phyloP scores from a whole-genome alignment of 2,797 vertebrate species.

The Poecilia picta region DNA sequence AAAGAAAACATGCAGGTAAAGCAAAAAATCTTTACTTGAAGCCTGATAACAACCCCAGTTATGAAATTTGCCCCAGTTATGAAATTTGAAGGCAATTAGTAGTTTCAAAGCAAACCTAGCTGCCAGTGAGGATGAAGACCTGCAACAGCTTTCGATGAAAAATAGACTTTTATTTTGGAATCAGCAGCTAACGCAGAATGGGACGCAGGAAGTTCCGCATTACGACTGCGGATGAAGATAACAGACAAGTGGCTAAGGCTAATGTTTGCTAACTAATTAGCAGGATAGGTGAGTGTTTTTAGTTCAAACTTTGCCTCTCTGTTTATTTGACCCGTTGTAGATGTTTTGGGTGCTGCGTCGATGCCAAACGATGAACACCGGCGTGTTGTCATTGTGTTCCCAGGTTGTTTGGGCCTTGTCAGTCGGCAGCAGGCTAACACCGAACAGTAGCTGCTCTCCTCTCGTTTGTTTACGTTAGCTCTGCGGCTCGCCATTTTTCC shows the following conservation, averaged over 20 bases:
- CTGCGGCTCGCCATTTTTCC: neutral
- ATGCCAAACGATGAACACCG: neutral
- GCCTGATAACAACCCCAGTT: neutral
- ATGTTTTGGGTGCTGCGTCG: neutral
- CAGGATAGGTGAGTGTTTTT: conserved; percentile 60
- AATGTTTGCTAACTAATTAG: conserved; percentile 76
- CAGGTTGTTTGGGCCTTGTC: conserved; percentile 60
- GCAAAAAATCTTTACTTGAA: neutral
- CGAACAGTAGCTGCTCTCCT: conserved; percentile 15
- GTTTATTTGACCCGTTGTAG: neutral
- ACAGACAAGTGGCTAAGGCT: conserved; percentile 81
- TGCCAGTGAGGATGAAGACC: neutral
- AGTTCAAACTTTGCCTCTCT: conserved; percentile 14
- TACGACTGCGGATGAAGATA: conserved; percentile 74
- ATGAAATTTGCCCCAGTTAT: neutral
- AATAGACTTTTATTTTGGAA: conserved; percentile 71
- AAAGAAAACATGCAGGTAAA: neutral
- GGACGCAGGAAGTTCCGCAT: conserved; percentile 75
- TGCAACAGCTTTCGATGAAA: neutral
- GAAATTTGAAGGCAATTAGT: neutral
- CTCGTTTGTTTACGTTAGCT: conserved; percentile 74
- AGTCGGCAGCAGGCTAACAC: conserved; percentile 45
- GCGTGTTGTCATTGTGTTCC: conserved; percentile 47
- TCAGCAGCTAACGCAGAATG: conserved; percentile 25
- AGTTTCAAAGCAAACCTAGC: neutral